A percentile compares a stretch with the other conserved stretches of the same genome.
Evolutionary conservation across 1,140 invertebrate species (phyloP).

Genomic region (Aricia agestis): DNA sequence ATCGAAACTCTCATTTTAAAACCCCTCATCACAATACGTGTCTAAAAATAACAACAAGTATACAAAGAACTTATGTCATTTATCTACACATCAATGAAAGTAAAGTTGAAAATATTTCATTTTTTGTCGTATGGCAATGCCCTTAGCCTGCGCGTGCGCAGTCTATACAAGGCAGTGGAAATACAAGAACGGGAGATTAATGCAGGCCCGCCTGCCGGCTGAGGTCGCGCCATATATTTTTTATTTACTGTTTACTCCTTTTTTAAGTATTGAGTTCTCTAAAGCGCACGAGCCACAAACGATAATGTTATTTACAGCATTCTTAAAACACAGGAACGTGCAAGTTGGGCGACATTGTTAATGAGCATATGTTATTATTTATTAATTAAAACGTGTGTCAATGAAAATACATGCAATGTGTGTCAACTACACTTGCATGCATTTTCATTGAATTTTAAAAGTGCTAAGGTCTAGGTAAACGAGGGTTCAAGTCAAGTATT

Average conservation of each 20-base stretch:
- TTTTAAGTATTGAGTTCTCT: conserved; percentile 31
- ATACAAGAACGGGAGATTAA: conserved; percentile 69
- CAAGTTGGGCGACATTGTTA: conserved; percentile 9
- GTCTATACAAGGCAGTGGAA: conserved; percentile 62
- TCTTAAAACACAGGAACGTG: not conserved
- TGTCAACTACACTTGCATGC: not conserved
- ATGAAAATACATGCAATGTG: too few species aligned
- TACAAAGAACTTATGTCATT: not conserved
- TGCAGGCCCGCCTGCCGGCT: conserved; percentile 45
- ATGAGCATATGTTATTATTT: conserved; percentile 4
- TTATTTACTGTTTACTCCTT: conserved; percentile 57
- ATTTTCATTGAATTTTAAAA: not conserved
- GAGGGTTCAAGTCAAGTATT: not conserved
- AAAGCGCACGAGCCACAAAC: conserved; percentile 32
- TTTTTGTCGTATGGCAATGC: conserved; percentile 43
- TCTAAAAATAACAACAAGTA: not conserved
- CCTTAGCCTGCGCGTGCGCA: conserved; percentile 54
- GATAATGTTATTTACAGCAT: conserved; percentile 22
- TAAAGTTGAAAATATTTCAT: conserved; percentile 13
- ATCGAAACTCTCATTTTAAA: too few species aligned
- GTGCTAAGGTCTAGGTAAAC: not conserved
- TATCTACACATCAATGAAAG: conserved; percentile 6
- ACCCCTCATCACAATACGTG: not conserved
- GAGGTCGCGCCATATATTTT: conserved; percentile 56
- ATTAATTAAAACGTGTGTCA: not conserved